Conservation (phyloP, 2,113 vertebrate species). For the Sinocyclocheilus anophthalmus region DNA sequence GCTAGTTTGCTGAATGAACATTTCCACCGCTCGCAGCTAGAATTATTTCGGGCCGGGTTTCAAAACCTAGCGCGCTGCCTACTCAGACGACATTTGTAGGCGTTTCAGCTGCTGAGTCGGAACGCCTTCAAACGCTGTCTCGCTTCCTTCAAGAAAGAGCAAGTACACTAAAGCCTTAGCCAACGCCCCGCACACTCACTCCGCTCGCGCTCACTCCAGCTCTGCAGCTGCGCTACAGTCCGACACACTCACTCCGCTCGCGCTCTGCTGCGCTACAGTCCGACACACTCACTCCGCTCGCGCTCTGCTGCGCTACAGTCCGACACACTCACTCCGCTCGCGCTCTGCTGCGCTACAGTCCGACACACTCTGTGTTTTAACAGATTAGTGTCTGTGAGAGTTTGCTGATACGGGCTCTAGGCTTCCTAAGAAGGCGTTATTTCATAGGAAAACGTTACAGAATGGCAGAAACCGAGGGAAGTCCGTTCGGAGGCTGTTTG, state of each 20-base stretch:
- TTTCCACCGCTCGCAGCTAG: not conserved
- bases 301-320: no score
- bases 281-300: no score
- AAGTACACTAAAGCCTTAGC: not conserved
- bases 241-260: no score
- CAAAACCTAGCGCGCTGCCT: not conserved
- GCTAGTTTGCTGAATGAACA: not conserved
- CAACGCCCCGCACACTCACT: not conserved
- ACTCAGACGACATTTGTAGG: not conserved
- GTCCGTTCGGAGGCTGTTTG: conserved; percentile 34
- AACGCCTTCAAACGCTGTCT: not conserved
- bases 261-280: no score
- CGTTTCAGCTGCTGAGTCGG: not conserved
- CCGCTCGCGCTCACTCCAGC: no score
- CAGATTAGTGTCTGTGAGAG: not conserved
- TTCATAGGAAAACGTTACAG: conserved; percentile 1
- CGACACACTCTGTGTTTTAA: not conserved
- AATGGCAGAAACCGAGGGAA: conserved; percentile 68
- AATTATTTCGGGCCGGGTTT: not conserved
- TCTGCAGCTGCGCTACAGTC: no score
- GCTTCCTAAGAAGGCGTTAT: not conserved
- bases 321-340: no score
- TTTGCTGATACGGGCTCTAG: not conserved
- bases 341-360: no score
- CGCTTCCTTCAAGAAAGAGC: not conserved